Evolutionary conservation across 1,140 invertebrate species (phyloP), one percentile per base, ranked within the genome.

Genomic region (Maniola jurtina): DNA sequence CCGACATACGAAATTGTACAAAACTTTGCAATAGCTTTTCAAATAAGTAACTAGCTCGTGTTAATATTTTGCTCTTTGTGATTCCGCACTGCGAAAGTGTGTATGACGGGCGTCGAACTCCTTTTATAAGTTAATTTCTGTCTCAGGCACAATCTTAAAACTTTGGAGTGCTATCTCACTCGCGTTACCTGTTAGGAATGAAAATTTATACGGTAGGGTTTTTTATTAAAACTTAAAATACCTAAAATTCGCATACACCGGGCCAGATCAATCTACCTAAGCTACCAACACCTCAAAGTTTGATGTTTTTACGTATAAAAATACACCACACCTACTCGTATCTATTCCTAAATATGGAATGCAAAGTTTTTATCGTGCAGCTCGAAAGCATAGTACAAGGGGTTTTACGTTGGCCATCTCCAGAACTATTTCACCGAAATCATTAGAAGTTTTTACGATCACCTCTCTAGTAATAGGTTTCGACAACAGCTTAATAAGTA

Each of bases 31-130:
- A 82, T 82, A 76, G 83, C 81, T 83, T 83, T 83, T 81, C 73
- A 84, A 79, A 88, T 82, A 86, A 86, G 83, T 84, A 81, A 81
- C 75, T 84, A 80, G 77, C 75, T 84, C 77, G 83, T 79, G 81
- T 82, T 88, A 86, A 86, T 86, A 81, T 84, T 84, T 79, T 70
- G 76, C 81, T 80, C 84, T 83, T 83, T 86, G 82, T 86, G 82
- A 84, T 79, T 79, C 81, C 69, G 62, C 70, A 66, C 66, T 58
- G 63, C 62, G 72, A 74, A 70, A 74, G 70, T 78, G 71, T 83
- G 71, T 83, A 78, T 80, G 76, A 70, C 67, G 78, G 75, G 66
- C 75, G 80, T 85, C 80, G 78, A 84, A 84, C 79, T 78, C 70
- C 83, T 84, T 81, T 84, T 82, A 79, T 74, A 81, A 85, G 76